Evolutionary conservation across 1,140 invertebrate genomes (phyloP), one percentile per base, ranked within the genome.

Genomic region (Parasteatoda tepidariorum): DNA sequence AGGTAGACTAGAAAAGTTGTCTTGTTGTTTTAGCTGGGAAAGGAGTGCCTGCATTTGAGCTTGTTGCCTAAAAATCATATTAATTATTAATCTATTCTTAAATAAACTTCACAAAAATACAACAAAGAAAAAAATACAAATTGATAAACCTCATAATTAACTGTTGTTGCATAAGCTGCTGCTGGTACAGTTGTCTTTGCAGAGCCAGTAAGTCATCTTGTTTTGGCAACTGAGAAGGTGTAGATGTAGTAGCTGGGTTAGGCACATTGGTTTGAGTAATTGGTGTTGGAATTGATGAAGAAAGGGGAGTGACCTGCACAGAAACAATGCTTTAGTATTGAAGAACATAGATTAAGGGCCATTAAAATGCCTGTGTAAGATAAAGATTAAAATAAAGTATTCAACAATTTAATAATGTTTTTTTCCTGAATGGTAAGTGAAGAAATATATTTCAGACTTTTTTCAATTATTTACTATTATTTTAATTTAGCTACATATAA

Each of bases 1-100:
- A 81, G 89, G 90, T 9, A 94, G 84, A 0, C 89, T 89, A 66
- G 90, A 89, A 89, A 93, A 94, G 22, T 91, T 91, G 33, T 93
- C 93, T 55, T 92, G 90, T 38, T 93, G 92, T 6, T 92, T 91
- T 13, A 94, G 87, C 84, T 93, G 92, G 9, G 88, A 88, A 22
- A 93, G 87, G 18, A 92, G 89, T 85, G 87, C 87, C 68, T 89
- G 87, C 9, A 89, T 64, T 74, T 89, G 89, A 28, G 89, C 78
- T 84, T 86, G 84, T 84, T 84, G 78, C 75, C 76, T 84, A 18
- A 78, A 55, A 81, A 28, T 54, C 34, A 73, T 55, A 71, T 13
- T 24, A 5, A 26, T 26, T 26, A 70, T 70, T 22, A 48, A 41
- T 48, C 38, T 48, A 48, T 9, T 13, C 18, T 48, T 48, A 48